Evolutionary conservation across 2,888 invertebrate genomes (phyloP).

Genomic region (Choreutis nemorana): DNA sequence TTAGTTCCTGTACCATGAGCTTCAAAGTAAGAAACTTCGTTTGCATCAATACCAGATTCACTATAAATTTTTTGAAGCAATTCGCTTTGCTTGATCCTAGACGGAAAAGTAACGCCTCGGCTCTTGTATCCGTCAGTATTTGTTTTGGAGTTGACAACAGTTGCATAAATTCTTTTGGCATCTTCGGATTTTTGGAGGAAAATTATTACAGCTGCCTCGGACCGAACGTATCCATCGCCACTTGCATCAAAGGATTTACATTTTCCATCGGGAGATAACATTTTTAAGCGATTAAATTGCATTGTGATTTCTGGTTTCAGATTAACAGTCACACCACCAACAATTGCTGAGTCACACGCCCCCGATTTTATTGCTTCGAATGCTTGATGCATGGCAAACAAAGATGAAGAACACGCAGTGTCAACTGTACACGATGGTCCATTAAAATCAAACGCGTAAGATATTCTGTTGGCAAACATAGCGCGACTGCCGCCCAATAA

Average conservation of each 20-base stretch:
- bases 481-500: neutral
- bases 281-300: conserved; percentile 36
- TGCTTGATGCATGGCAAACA: conserved; percentile 83
- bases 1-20: no score
- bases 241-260: conserved; percentile 83
- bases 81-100: no score
- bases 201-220: conserved; percentile 69
- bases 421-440: conserved; percentile 67
- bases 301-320: conserved; percentile 68
- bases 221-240: conserved; percentile 73
- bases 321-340: conserved; percentile 81
- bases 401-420: conserved; percentile 88
- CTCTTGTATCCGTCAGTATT: no score
- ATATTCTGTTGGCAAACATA: conserved; percentile 2
- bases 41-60: no score
- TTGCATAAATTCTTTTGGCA: no score
- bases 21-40: no score
- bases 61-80: no score
- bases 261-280: conserved; percentile 75
- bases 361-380: conserved; percentile 74
- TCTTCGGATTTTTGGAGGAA: conserved; percentile 73
- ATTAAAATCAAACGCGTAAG: neutral
- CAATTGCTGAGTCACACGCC: conserved; percentile 85
- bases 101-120: no score
- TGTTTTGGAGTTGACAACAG: no score